Conservation (phyloP, 2,797 vertebrate genomes). For the Peromyscus aztecus region DNA sequence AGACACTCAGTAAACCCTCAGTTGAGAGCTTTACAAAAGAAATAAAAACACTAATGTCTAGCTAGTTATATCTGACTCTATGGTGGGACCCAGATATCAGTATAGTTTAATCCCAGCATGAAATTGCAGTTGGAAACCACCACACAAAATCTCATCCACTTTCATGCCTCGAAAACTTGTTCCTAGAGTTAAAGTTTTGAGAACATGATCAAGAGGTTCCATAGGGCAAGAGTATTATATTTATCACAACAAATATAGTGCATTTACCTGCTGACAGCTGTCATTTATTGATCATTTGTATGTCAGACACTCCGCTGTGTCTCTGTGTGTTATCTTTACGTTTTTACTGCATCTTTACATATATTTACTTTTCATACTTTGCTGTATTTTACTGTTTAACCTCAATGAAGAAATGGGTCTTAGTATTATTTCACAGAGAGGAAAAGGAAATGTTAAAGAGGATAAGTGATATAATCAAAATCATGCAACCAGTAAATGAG, state of each 20-base stretch:
- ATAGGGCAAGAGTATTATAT: not conserved
- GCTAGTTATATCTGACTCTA: not conserved
- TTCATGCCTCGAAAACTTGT: conserved; percentile 37
- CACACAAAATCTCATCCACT: conserved; percentile 11
- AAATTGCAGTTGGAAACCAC: conserved; percentile 13
- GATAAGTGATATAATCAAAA: conserved; percentile 56
- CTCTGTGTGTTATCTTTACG: conserved; percentile 66
- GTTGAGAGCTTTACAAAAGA: not conserved
- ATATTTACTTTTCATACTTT: conserved; percentile 69
- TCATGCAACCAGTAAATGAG: conserved; percentile 48
- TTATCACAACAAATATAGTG: conserved; percentile 53
- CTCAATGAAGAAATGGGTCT: conserved; percentile 60
- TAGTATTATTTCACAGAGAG: conserved; percentile 67
- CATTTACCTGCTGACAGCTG: conserved; percentile 67
- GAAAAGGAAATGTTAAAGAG: conserved; percentile 68
- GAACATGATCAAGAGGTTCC: conserved; percentile 41
- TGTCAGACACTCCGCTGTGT: conserved; percentile 55
- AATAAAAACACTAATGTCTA: not conserved
- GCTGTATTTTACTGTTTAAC: conserved; percentile 73
- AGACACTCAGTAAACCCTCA: not conserved
- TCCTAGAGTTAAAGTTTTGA: conserved; percentile 52
- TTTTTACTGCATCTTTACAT: conserved; percentile 75
- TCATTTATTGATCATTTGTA: conserved; percentile 72
- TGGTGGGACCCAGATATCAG: not conserved
- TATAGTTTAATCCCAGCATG: not conserved